Base-by-base conservation (phyloP, 2,888 invertebrate genomes). In the Torymus auratus region DNA sequence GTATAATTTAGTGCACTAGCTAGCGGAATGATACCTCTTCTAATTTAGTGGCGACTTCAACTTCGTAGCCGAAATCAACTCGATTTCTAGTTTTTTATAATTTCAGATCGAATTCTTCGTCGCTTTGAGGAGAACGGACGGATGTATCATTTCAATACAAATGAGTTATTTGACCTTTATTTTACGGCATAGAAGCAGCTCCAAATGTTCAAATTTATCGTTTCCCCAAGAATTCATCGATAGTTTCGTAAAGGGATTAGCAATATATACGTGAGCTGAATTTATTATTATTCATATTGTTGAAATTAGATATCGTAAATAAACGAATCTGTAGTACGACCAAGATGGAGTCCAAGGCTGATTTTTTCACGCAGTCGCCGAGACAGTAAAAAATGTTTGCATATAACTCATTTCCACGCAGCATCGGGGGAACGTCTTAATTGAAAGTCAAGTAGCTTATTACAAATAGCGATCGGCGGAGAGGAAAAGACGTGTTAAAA, bases 41-140 rank as follows among this genome's bases (percentile, higher is more conserved):
- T 15, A 73, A 74, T 69, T 79, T 79, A 52, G 64, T 80, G 64
- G 28, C 64, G 68, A 65, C 62, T 72, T 74, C 17, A 56, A 20
- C 4, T 55, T 15, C 14, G 60, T 60, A 55, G 28, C 15, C 55
- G n/a, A 74, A 74, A 62, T 67, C 55, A 56, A 68, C 53, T 50
- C 53, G 60, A 73, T 69, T 80, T 75, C 70, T 69, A 75, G 69
- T 80, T 80, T 80, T 80, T 80, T 75, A 75, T 77, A 79, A 79
- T 75, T 80, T 75, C n/a, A 74, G 74, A 80, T 80, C 69, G 64
- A 62, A 53, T 70, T 70, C 20, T 60, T 80, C 17, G 23, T 50
- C 3, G 15, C 15, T n/a, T 61, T 70, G 17, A 80, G 53, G 60
- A 75, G 60, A 75, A 60, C 23, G 60, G 50, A 70, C 53, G 70